Evolutionary conservation across 2,888 invertebrate species (phyloP).

Genomic region (Tetranychus piercei): DNA sequence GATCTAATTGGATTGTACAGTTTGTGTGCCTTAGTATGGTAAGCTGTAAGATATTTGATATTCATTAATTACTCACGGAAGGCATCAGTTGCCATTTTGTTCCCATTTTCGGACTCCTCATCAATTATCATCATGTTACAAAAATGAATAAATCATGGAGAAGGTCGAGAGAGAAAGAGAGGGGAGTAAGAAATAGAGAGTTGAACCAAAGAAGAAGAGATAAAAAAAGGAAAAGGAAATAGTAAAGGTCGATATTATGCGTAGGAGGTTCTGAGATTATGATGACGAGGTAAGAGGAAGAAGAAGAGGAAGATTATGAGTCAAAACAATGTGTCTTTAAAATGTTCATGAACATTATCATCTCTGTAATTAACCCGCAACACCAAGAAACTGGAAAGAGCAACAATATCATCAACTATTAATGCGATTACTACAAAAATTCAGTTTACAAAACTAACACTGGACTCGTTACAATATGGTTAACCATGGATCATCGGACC

Average conservation of each 20-base stretch:
- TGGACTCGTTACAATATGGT: too few species aligned
- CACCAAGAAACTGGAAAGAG: too few species aligned
- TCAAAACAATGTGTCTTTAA: not conserved
- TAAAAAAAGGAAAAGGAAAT: not conserved
- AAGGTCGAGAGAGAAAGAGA: not conserved
- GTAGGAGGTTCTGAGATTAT: not conserved
- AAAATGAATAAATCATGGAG: not conserved
- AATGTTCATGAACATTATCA: not conserved
- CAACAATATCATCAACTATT: too few species aligned
- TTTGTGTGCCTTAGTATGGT: too few species aligned
- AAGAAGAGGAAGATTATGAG: conserved; percentile 3
- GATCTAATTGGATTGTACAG: too few species aligned
- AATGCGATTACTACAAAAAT: too few species aligned
- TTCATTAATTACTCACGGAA: not conserved
- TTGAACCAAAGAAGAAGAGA: not conserved
- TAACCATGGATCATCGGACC: too few species aligned
- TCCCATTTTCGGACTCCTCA: conserved; percentile 1
- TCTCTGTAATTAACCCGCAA: not conserved
- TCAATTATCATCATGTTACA: conserved; percentile 4
- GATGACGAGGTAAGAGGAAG: not conserved
- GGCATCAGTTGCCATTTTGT: not conserved
- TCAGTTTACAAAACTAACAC: too few species aligned
- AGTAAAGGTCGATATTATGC: not conserved
- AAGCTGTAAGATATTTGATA: too few species aligned
- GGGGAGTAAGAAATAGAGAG: not conserved